Base-by-base conservation (phyloP, 2,797 vertebrate genomes). In the Melanotaenia parkinsoni region DNA sequence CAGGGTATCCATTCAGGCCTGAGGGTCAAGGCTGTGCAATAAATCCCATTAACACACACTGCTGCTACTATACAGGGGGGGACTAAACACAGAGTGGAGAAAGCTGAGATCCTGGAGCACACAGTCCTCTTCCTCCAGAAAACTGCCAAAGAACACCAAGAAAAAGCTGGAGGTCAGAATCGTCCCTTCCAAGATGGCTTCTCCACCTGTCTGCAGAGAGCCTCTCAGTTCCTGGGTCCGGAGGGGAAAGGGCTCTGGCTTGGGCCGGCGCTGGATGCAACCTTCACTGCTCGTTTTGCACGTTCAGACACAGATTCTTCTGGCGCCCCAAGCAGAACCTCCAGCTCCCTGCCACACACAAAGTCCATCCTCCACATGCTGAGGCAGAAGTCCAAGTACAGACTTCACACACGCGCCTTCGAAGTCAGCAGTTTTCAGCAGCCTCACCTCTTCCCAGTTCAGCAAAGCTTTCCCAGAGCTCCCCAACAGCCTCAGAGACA, bases 51-150 rank as follows among this genome's bases (percentile, higher is more conserved):
- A 63, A 81, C 53, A 66, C 14, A 40, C 22, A 0, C 1, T 28
- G 56, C 10, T 74, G 53, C 51, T 74, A 62, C 68, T 53, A 26
- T 67, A 12, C 87, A 96, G 95, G 94, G 74, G 62, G 88, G 88
- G 67, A 72, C 82, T 63, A 94, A 91, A 76, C 93, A 89, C 67
- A 93, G 94, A 74, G 90, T 95, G 90, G 95, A 97, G 84, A 96
- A 97, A 57, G 94, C 96, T 0, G 95, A 96, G 86, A 95, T 97
- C 2, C 88, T 97, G 79, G 95, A 96, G 76, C 91, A 94, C 72
- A 92, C 95, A 0, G 95, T 96, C 70, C 84, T 88, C 69, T 96
- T 95, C 80, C 90, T 96, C 61, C 91, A 91, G 86, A 94, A 87
- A 28, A 80, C 28, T 0, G 32, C 50, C 16, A 67, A 60, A 32